Evolutionary conservation across 2,888 invertebrate genomes (phyloP).

Genomic region (Myopa tessellatipennis): DNA sequence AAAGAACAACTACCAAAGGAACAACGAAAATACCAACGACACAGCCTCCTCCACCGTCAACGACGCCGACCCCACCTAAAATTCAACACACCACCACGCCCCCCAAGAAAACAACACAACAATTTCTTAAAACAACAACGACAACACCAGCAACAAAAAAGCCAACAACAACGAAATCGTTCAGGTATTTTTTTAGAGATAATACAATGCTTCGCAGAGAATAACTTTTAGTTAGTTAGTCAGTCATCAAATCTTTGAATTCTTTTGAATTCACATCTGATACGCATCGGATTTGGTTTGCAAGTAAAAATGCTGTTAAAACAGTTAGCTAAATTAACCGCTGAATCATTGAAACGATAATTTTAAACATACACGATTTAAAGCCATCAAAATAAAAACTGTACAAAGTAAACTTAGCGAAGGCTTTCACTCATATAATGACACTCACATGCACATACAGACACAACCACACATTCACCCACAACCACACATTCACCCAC

Average conservation of each 20-base stretch:
- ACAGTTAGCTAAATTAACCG: too few species aligned
- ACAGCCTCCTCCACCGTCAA: slow-evolving; percentile 57
- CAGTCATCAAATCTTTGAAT: background rate
- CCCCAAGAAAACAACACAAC: slow-evolving; percentile 40
- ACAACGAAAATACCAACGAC: slow-evolving; percentile 70
- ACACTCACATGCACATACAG: slow-evolving; percentile 7
- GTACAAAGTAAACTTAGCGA: background rate
- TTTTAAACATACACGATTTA: background rate
- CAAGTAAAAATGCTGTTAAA: too few species aligned
- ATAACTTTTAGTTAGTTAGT: background rate
- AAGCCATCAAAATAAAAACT: background rate
- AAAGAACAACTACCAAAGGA: slow-evolving; percentile 71
- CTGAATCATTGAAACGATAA: too few species aligned
- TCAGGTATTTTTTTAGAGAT: slow-evolving; percentile 47
- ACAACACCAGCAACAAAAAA: slow-evolving; percentile 51
- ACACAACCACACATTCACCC: background rate
- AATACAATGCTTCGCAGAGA: too few species aligned
- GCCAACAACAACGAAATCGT: slow-evolving; percentile 48
- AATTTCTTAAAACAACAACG: slow-evolving; percentile 45
- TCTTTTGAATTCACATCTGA: background rate
- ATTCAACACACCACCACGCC: background rate
- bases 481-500: background rate
- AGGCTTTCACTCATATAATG: background rate
- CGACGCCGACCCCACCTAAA: background rate
- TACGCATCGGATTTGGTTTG: too few species aligned